Percentiles rank a stretch among this genome's conserved stretches.
Conservation (phyloP, 2,113 vertebrate genomes). For the Caranx melampygus region DNA sequence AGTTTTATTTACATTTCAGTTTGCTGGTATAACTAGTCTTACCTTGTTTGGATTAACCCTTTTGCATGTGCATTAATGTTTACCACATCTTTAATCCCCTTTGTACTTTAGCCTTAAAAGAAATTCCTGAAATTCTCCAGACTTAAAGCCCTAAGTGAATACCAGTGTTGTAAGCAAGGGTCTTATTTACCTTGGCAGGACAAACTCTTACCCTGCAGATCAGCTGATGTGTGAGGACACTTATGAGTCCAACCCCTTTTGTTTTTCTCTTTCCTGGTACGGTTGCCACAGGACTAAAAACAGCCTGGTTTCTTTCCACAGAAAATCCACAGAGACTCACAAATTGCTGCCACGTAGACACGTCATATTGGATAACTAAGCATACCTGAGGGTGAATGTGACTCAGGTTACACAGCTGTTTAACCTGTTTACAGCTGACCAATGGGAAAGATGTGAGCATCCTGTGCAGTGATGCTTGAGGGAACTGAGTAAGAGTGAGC, state of each 20-base stretch:
- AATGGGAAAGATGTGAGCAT: not conserved
- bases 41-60: not conserved
- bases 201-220: conserved; percentile 44
- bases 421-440: conserved; percentile 34
- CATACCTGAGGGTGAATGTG: conserved; percentile 31
- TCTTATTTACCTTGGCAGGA: conserved; percentile 68
- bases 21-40: not conserved
- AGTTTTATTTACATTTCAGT: not conserved
- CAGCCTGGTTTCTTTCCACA: conserved; percentile 56
- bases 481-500: not conserved
- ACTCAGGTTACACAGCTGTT: conserved; percentile 61
- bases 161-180: conserved; percentile 48
- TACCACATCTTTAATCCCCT: not conserved
- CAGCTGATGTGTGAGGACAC: conserved; percentile 54
- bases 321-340: conserved; percentile 34
- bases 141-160: conserved; percentile 45
- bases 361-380: conserved; percentile 25
- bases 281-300: conserved; percentile 41
- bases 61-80: not conserved
- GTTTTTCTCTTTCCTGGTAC: conserved; percentile 32
- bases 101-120: conserved; percentile 10
- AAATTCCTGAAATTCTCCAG: conserved; percentile 54
- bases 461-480: conserved; percentile 2
- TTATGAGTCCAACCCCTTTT: conserved; percentile 46
- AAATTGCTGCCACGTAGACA: conserved; percentile 40